These are phyloP conservation scores for Allobates femoralis DNA, from an alignment of 2,797 vertebrate genomes.

Conservation along the genomic window DNA sequence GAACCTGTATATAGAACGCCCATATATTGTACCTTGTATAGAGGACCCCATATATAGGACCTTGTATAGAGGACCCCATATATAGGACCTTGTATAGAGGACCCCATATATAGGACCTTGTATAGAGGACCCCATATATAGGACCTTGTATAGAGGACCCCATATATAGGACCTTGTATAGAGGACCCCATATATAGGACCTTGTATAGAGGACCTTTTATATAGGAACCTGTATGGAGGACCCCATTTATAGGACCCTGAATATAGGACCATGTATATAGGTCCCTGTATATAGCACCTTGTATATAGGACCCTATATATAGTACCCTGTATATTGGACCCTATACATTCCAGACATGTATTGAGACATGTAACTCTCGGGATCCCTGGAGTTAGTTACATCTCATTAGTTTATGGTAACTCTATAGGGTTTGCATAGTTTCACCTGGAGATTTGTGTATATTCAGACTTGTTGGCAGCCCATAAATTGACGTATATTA, in stretches of 20 bases:
- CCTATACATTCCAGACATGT: not conserved
- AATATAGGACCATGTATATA: not conserved
- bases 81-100: not conserved
- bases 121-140: not conserved
- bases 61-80: not conserved
- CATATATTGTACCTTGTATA: no score
- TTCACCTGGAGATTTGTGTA: constrained; percentile 1
- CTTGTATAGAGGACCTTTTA: not conserved
- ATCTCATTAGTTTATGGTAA: constrained; percentile 25
- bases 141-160: not conserved
- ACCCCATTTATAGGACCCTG: not conserved
- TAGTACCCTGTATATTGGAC: not conserved
- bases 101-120: not conserved
- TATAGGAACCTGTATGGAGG: not conserved
- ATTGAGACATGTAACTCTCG: not conserved
- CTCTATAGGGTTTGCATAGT: not conserved
- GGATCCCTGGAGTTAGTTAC: constrained; percentile 8
- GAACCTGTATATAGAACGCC: not conserved
- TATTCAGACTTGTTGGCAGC: constrained; percentile 22
- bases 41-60: not conserved
- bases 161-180: not conserved
- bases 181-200: not conserved
- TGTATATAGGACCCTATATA: not conserved
- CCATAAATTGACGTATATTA: constrained; percentile 40
- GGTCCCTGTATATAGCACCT: not conserved